Conservation (phyloP, 2,888 invertebrate genomes). For the Nomada goodeniana region DNA sequence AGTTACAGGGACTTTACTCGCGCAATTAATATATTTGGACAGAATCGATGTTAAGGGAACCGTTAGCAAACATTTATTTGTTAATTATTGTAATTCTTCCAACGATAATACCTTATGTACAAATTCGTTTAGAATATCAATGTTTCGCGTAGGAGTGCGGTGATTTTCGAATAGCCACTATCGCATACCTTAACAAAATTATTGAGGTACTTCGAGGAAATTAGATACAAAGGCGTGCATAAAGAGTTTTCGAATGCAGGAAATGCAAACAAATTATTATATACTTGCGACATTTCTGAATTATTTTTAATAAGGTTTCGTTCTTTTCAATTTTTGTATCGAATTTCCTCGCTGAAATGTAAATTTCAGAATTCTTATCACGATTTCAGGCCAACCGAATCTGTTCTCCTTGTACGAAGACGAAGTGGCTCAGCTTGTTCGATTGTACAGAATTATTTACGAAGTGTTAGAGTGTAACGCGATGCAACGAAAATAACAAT, state of each 20-base stretch:
- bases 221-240: neutral
- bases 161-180: too few relatives aligned
- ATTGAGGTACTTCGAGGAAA: neutral
- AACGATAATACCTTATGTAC: constrained; percentile 21
- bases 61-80: constrained; percentile 1
- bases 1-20: neutral
- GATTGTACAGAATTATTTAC: constrained; percentile 33
- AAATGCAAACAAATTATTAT: neutral
- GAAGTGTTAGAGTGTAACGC: constrained; percentile 20
- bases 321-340: neutral
- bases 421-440: constrained; percentile 11
- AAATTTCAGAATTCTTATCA: neutral
- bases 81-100: neutral
- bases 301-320: neutral
- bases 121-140: constrained; percentile 22
- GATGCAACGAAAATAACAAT: constrained; percentile 51
- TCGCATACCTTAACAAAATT: too few relatives aligned
- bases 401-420: neutral
- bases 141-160: neutral
- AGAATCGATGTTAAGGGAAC: neutral
- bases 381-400: neutral
- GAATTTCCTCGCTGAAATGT: neutral
- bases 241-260: neutral
- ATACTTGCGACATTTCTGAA: neutral
- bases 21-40: neutral